phyloP scores from a whole-genome alignment of 2,797 vertebrate species.

The Rhinella marina region DNA sequence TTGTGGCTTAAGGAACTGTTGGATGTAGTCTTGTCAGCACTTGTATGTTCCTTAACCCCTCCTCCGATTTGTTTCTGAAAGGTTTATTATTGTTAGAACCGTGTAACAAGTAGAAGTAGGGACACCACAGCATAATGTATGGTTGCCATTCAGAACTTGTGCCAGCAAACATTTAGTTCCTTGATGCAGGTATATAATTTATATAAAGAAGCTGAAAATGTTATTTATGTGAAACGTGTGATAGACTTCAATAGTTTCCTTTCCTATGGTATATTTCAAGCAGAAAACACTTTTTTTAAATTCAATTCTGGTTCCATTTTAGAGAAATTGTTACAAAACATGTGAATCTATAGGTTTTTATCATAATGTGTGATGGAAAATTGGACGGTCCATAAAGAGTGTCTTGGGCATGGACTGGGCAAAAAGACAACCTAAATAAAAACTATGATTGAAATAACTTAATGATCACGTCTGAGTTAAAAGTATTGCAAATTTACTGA shows the following conservation, averaged over 20 bases:
- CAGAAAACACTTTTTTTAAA: constrained; percentile 56
- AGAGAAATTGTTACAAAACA: constrained; percentile 62
- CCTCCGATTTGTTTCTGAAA: constrained; percentile 34
- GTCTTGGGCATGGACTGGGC: constrained; percentile 73
- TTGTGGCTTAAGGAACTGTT: neutral
- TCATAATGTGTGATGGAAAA: constrained; percentile 72
- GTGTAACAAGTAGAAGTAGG: neutral
- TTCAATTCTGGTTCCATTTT: constrained; percentile 65
- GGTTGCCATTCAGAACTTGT: constrained; percentile 61
- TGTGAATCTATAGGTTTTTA: constrained; percentile 68
- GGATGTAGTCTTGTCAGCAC: neutral
- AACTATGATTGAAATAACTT: constrained; percentile 32
- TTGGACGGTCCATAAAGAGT: constrained; percentile 72
- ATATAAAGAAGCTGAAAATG: constrained; percentile 56
- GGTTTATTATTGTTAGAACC: neutral
- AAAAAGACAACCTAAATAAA: constrained; percentile 75
- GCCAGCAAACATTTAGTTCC: constrained; percentile 64
- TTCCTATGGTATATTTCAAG: constrained; percentile 64
- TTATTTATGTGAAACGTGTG: constrained; percentile 65
- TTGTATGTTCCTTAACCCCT: neutral
- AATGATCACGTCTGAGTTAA: neutral
- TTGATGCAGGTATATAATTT: constrained; percentile 63
- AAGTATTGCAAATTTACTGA: no score
- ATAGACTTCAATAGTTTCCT: constrained; percentile 64
- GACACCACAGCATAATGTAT: neutral